Conservation (phyloP, 2,797 vertebrate genomes). For the Sebastes oblongus region DNA sequence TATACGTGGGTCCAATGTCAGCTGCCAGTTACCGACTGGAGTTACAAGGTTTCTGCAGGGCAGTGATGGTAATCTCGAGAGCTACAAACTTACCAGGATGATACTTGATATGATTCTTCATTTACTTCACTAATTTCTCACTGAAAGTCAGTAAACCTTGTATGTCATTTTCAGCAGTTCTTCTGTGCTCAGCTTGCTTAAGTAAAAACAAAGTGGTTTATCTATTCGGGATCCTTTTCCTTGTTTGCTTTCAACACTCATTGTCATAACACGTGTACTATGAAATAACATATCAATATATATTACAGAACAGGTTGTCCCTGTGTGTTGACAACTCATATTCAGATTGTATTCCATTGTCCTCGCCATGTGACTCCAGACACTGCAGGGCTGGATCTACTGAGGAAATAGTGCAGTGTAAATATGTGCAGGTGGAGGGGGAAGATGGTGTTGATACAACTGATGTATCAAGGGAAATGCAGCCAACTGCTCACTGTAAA, state of each 20-base stretch:
- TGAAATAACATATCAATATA: background rate
- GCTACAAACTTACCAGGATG: slow-evolving; percentile 36
- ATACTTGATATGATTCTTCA: slow-evolving; percentile 53
- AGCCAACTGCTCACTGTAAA: background rate
- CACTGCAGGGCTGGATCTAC: background rate
- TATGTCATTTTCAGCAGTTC: slow-evolving; percentile 68
- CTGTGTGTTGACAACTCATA: background rate
- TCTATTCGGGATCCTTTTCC: slow-evolving; percentile 45
- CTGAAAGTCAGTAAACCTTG: slow-evolving; percentile 63
- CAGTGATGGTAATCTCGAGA: slow-evolving; percentile 31
- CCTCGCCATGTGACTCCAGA: background rate
- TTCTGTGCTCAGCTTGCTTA: slow-evolving; percentile 76
- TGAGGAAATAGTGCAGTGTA: background rate
- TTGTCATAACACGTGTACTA: background rate
- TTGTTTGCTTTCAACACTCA: slow-evolving; percentile 20
- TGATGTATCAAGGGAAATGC: background rate
- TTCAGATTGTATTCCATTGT: background rate
- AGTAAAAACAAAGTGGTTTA: slow-evolving; percentile 75
- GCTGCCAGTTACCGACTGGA: slow-evolving; percentile 29
- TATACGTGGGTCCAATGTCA: slow-evolving; percentile 25
- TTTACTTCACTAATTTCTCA: slow-evolving; percentile 66
- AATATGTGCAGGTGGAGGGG: background rate
- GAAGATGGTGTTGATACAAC: background rate
- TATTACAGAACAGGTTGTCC: background rate
- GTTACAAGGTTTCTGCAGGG: slow-evolving; percentile 38